Percentiles rank a stretch among this genome's conserved stretches.
These are phyloP conservation scores for Miniopterus natalensis DNA, from an alignment of 2,113 vertebrate species.

Conservation along the genomic window DNA sequence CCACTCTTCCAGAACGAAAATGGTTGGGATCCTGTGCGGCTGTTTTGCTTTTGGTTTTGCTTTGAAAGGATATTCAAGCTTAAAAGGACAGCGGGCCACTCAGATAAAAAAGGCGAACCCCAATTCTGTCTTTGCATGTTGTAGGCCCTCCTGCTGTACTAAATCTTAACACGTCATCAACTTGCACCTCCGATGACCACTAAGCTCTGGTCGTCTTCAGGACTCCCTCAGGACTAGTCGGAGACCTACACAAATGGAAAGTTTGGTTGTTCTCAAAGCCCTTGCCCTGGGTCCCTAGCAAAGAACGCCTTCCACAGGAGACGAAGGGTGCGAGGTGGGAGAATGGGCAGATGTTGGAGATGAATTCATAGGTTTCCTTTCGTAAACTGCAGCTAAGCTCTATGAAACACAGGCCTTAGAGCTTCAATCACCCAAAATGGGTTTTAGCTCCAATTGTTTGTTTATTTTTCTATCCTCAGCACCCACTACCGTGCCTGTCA, in stretches of 20 bases:
- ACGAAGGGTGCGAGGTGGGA: neutral
- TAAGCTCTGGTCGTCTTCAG: neutral
- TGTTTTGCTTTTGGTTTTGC: neutral
- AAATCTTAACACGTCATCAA: neutral
- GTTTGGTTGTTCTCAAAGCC: neutral
- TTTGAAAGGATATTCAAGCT: neutral
- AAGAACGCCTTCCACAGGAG: neutral
- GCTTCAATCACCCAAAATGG: neutral
- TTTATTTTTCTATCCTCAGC: neutral
- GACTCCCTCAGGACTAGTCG: neutral
- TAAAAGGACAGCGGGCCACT: neutral
- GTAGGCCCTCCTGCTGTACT: rapidly evolving
- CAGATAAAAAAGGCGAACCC: neutral
- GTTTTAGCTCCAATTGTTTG: neutral
- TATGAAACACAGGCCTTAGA: neutral
- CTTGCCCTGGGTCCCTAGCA: neutral
- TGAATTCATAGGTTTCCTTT: neutral
- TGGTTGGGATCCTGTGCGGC: neutral
- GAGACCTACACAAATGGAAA: neutral
- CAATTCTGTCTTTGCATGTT: neutral
- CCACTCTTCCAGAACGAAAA: neutral
- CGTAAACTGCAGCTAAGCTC: neutral
- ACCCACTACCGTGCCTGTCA: neutral
- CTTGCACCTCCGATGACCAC: neutral
- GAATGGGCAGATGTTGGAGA: neutral